Evolutionary conservation across 2,797 vertebrate genomes (phyloP), one percentile per base, ranked within the genome.

Genomic region (Hemitrygon akajei): DNA sequence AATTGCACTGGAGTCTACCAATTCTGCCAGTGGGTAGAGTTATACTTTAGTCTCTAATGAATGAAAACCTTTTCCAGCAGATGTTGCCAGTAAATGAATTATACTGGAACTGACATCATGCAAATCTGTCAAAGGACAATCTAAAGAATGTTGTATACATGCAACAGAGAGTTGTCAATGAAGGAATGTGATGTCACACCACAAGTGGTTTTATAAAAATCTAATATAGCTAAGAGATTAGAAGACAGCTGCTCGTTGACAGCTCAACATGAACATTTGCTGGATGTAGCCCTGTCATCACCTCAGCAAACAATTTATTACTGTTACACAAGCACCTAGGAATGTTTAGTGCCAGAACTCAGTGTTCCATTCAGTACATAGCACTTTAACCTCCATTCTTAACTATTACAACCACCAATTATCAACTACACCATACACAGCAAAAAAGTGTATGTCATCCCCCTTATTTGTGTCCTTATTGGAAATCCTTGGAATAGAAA

Each of bases 231-330:
- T 30, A 30, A 75, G 71, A 76, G 91, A 93, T 93, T 93, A 76
- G 69, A 75, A 76, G 91, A 58, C 91, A 93, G 91, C 91, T 93
- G 91, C n/a, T 75, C 91, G 40, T 75, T 76, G 40, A 18, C 47
- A 75, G 27, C 40, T 58, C 40, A 93, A 27, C 14, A 56, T 30
- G 40, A 93, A 93, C 71, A 18, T 7, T 76, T 93, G 71, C 71
- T 93, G n/a, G 27, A 58, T 93, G 91, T 30, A 56, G 91, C 47
- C 71, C 69, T 76, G 40, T 93, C 91, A 76, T 56, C 91, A 76
- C 91, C 91, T 76, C 71, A 11, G 12, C 14, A 71, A 76, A 56
- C 71, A 76, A 73, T 93, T 93, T 76, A 93, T 93, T 76, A 69
- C 91, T 47, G 25, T 30, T 56, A 75, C 91, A 76, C 63, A 76